Conservation (phyloP, 2,797 vertebrate species). For the Poeciliopsis infans region DNA sequence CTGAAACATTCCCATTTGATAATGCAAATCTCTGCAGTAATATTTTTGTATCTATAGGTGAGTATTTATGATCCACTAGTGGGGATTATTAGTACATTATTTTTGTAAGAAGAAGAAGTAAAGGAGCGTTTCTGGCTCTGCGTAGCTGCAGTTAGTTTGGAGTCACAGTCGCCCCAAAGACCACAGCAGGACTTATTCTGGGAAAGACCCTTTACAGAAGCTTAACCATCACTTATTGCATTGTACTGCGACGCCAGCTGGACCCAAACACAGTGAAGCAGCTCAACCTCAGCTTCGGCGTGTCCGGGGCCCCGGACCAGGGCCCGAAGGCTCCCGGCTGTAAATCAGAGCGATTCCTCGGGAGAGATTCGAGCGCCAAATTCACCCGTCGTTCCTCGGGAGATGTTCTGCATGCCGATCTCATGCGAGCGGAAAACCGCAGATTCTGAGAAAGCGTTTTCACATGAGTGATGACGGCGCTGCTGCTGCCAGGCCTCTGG, state of each 20-base stretch:
- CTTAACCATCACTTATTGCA: conserved; percentile 55
- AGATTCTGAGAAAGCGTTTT: conserved; percentile 69
- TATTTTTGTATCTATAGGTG: background rate
- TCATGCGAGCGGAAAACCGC: conserved; percentile 43
- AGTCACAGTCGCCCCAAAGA: conserved; percentile 60
- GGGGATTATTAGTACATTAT: too few species aligned
- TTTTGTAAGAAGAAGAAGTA: conserved; percentile 4
- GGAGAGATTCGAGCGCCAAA: conserved; percentile 48
- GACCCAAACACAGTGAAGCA: conserved; percentile 48
- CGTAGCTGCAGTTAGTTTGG: conserved; percentile 35
- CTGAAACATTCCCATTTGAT: conserved; percentile 2
- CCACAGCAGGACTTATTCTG: conserved; percentile 64
- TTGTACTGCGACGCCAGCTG: conserved; percentile 35
- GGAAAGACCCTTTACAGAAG: conserved; percentile 60
- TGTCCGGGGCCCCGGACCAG: conserved; percentile 45
- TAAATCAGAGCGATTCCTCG: conserved; percentile 59
- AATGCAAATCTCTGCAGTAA: background rate
- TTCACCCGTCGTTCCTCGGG: conserved; percentile 44
- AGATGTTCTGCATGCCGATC: conserved; percentile 42
- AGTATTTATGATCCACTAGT: conserved; percentile 9
- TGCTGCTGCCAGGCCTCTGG: conserved; percentile 20
- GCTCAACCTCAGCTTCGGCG: conserved; percentile 51
- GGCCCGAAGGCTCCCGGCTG: conserved; percentile 32
- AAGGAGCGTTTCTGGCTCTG: conserved; percentile 2
- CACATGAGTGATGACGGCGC: conserved; percentile 27